Percentiles rank a stretch among this genome's conserved stretches.
Evolutionary conservation across 2,888 invertebrate species (phyloP).

Genomic region (Monopis laevigella): DNA sequence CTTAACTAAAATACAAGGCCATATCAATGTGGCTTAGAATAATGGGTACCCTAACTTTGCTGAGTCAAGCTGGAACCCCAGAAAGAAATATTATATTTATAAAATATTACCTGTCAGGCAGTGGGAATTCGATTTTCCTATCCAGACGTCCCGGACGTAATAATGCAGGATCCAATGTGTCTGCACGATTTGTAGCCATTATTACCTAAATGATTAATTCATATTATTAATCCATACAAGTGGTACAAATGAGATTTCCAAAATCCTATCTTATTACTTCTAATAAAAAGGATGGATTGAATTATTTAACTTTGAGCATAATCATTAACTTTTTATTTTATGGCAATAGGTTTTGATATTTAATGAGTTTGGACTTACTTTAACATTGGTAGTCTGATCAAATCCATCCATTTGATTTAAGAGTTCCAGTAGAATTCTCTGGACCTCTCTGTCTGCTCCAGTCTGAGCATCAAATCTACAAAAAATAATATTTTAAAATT

Average conservation of each 20-base stretch:
- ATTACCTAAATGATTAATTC: conserved; percentile 63
- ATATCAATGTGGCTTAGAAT: too few species aligned
- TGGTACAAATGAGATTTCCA: too few species aligned
- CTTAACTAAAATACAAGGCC: not conserved
- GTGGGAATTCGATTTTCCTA: conserved; percentile 98
- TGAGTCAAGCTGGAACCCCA: too few species aligned
- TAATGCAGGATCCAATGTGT: conserved; percentile 98
- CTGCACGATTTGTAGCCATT: conserved; percentile 97
- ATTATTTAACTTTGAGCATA: too few species aligned
- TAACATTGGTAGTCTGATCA: conserved; percentile 99
- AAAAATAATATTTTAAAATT: conserved; percentile 11
- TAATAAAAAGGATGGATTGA: too few species aligned
- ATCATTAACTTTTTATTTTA: too few species aligned
- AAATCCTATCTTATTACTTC: too few species aligned
- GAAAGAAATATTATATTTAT: too few species aligned
- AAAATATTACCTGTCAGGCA: conserved; percentile 79
- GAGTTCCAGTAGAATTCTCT: conserved; percentile 95
- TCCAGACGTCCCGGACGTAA: conserved; percentile 95
- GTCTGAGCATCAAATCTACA: conserved; percentile 94
- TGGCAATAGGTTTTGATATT: too few species aligned
- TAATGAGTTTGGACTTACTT: too few species aligned
- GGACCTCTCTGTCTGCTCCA: conserved; percentile 98
- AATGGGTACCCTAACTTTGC: too few species aligned
- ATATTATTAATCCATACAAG: too few species aligned
- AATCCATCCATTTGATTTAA: conserved; percentile 99